A percentile compares a stretch with the other conserved stretches of the same genome.
Conservation (phyloP, 2,113 vertebrate species). For the Burhinus oedicnemus region DNA sequence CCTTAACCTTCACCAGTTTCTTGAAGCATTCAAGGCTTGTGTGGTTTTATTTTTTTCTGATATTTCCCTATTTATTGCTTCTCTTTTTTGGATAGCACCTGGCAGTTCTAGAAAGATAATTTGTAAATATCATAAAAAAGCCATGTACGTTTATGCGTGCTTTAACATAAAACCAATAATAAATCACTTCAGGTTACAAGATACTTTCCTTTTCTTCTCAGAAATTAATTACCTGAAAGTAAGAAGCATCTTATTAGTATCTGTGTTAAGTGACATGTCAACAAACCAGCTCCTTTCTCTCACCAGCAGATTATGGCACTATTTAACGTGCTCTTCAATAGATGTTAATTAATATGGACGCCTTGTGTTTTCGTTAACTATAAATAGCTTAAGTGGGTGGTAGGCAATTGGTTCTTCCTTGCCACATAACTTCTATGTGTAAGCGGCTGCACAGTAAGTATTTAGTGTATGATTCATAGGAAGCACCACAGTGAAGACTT, state of each 20-base stretch:
- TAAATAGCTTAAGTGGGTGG: constrained; percentile 20
- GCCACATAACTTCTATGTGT: neutral
- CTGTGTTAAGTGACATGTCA: neutral
- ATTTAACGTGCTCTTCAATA: neutral
- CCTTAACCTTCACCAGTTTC: neutral
- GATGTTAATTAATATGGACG: neutral
- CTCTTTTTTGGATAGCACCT: neutral
- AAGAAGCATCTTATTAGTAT: neutral
- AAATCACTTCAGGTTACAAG: neutral
- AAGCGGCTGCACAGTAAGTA: neutral
- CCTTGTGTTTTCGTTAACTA: neutral
- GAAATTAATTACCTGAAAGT: neutral
- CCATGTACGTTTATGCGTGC: accelerated
- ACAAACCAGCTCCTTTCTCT: neutral
- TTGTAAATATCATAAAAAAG: neutral
- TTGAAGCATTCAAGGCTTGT: neutral
- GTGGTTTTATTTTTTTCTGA: neutral
- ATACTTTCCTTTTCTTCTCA: neutral
- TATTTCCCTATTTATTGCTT: neutral
- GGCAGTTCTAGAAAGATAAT: neutral
- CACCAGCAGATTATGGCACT: neutral
- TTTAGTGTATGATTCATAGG: neutral
- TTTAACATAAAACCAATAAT: neutral
- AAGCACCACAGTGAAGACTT: neutral
- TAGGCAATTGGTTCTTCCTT: neutral